Conservation (phyloP, 2,888 invertebrate genomes). For the Archips xylosteana region DNA sequence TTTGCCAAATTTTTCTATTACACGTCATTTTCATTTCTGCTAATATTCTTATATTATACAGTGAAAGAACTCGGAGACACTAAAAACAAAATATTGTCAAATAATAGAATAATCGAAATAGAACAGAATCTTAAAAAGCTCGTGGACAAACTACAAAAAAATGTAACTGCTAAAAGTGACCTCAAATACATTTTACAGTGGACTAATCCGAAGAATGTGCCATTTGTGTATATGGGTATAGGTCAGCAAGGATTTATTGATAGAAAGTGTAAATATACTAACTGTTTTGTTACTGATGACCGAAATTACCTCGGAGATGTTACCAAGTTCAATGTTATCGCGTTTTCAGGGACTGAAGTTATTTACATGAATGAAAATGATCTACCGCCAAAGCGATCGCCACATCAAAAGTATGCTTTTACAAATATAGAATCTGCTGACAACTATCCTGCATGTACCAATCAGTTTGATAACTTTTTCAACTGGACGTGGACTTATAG, state of each 20-base stretch:
- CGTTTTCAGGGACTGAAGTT: slow-evolving; percentile 65
- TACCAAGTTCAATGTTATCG: slow-evolving; percentile 65
- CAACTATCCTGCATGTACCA: slow-evolving; percentile 63
- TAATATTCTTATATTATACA: slow-evolving; percentile 18
- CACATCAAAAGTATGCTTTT: slow-evolving; percentile 68
- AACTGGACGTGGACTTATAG: slow-evolving; percentile 78
- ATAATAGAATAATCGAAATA: slow-evolving; percentile 29
- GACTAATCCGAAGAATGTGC: slow-evolving; percentile 53
- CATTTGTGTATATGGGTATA: slow-evolving; percentile 56
- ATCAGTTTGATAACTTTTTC: slow-evolving; percentile 61
- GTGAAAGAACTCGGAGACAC: slow-evolving; percentile 4
- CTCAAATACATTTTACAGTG: slow-evolving; percentile 65
- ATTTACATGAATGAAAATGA: slow-evolving; percentile 34
- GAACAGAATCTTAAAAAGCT: slow-evolving; percentile 40
- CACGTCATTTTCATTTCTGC: slow-evolving; percentile 8
- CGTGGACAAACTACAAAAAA: not conserved
- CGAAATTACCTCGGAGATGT: slow-evolving; percentile 52
- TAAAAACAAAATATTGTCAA: not conserved
- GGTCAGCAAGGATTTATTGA: slow-evolving; percentile 57
- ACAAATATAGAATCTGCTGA: slow-evolving; percentile 67
- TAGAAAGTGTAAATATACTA: slow-evolving; percentile 61
- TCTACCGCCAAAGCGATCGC: slow-evolving; percentile 58
- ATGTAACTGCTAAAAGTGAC: slow-evolving; percentile 1
- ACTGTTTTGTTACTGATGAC: slow-evolving; percentile 66
- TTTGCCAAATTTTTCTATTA: slow-evolving; percentile 29